phyloP scores from a whole-genome alignment of 64 coral and sea anemone species.

The Montipora capricornis region DNA sequence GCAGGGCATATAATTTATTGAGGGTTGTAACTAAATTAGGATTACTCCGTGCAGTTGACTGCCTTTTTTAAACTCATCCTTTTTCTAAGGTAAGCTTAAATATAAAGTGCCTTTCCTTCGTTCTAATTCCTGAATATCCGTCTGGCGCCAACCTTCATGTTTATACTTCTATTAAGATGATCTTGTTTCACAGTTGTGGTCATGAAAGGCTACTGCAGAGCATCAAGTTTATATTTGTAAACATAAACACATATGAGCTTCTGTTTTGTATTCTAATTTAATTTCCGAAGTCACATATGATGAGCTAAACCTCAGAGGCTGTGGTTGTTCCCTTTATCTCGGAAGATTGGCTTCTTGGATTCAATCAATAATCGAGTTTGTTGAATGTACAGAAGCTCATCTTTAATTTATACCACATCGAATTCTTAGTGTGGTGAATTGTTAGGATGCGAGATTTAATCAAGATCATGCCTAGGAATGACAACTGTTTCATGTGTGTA shows the following conservation, averaged over 20 bases:
- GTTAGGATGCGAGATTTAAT: slow-evolving; percentile 25
- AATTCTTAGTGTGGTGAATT: slow-evolving; percentile 33
- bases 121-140: not conserved
- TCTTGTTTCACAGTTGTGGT: slow-evolving; percentile 35
- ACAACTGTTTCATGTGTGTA: slow-evolving; percentile 13
- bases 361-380: slow-evolving; percentile 22
- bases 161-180: slow-evolving; percentile 24
- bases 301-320: slow-evolving; percentile 19
- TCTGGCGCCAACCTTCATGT: slow-evolving; percentile 33
- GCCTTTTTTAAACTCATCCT: slow-evolving; percentile 13
- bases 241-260: slow-evolving; percentile 21
- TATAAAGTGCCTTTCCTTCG: slow-evolving; percentile 9
- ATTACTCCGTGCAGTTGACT: not conserved
- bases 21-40: slow-evolving; percentile 8
- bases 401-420: slow-evolving; percentile 50
- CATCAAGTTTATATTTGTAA: not conserved
- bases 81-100: not conserved
- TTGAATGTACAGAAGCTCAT: slow-evolving; percentile 54
- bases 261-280: slow-evolving; percentile 11
- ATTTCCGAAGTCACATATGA: not conserved
- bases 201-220: slow-evolving; percentile 8
- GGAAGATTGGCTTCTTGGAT: slow-evolving; percentile 34
- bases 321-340: not conserved
- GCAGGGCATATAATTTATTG: slow-evolving; percentile 36
- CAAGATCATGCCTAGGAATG: not conserved